phyloP scores from a whole-genome alignment of 2,888 invertebrate species.

The Patella pellucida region DNA sequence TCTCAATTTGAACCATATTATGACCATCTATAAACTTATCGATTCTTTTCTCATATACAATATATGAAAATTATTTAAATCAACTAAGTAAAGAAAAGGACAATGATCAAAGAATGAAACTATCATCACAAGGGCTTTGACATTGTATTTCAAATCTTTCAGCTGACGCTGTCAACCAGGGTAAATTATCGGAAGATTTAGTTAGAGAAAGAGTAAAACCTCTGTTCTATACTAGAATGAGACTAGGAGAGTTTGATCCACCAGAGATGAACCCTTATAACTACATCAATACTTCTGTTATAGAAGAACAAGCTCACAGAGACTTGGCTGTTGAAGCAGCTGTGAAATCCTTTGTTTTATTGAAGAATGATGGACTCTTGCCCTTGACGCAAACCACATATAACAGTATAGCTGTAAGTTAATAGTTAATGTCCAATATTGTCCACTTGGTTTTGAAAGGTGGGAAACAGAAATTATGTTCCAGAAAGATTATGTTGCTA shows the following conservation, averaged over 20 bases:
- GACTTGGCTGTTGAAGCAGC: conserved; percentile 43
- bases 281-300: conserved; percentile 36
- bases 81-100: no score
- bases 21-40: no score
- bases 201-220: conserved; percentile 26
- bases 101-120: no score
- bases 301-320: conserved; percentile 43
- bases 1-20: no score
- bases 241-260: conserved; percentile 39
- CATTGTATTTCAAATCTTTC: neutral
- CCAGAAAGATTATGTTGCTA: no score
- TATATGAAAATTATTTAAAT: no score
- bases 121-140: no score
- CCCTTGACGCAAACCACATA: conserved; percentile 27
- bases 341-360: conserved; percentile 43
- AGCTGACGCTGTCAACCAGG: conserved; percentile 15
- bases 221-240: conserved; percentile 34
- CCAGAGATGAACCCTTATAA: conserved; percentile 46
- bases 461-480: no score
- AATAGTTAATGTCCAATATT: neutral
- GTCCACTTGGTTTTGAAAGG: no score
- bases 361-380: conserved; percentile 44
- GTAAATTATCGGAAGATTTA: conserved; percentile 15
- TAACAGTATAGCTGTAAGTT: conserved; percentile 38
- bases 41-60: no score